Percentiles rank a stretch among this genome's conserved stretches.
Conservation (phyloP, 2,113 vertebrate genomes). For the Laterallus jamaicensis region DNA sequence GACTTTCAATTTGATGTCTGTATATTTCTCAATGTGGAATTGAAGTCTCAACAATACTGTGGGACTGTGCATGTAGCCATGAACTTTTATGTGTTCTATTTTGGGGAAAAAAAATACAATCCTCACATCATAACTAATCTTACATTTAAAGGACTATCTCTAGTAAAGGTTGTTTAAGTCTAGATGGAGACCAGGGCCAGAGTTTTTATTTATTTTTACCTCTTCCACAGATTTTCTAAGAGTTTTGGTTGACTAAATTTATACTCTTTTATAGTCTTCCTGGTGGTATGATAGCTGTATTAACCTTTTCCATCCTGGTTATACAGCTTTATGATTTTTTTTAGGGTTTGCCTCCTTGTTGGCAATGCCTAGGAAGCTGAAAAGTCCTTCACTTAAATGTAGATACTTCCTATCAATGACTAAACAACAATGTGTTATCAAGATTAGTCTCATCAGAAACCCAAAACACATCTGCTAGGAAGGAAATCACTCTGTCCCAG, state of each 20-base stretch:
- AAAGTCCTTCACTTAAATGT: too few relatives aligned
- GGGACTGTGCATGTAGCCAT: background rate
- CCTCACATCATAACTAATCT: background rate
- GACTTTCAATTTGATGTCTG: background rate
- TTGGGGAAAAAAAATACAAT: background rate
- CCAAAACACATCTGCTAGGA: too few relatives aligned
- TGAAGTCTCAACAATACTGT: background rate
- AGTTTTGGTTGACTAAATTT: background rate
- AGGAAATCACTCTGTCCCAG: too few relatives aligned
- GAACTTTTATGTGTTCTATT: background rate
- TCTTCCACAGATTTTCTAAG: background rate
- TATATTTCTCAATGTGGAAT: background rate
- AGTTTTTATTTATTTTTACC: background rate
- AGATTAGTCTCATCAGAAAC: too few relatives aligned
- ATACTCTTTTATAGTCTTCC: background rate
- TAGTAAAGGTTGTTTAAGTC: background rate
- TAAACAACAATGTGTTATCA: too few relatives aligned
- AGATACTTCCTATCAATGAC: too few relatives aligned
- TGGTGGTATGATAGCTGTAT: background rate
- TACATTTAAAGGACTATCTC: background rate
- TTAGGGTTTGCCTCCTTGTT: background rate
- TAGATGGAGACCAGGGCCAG: background rate
- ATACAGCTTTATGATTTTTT: background rate
- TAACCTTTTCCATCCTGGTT: background rate
- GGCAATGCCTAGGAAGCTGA: too few relatives aligned